Evolutionary conservation across 2,797 vertebrate species (phyloP).

Genomic region (Aplochiton taeniatus): DNA sequence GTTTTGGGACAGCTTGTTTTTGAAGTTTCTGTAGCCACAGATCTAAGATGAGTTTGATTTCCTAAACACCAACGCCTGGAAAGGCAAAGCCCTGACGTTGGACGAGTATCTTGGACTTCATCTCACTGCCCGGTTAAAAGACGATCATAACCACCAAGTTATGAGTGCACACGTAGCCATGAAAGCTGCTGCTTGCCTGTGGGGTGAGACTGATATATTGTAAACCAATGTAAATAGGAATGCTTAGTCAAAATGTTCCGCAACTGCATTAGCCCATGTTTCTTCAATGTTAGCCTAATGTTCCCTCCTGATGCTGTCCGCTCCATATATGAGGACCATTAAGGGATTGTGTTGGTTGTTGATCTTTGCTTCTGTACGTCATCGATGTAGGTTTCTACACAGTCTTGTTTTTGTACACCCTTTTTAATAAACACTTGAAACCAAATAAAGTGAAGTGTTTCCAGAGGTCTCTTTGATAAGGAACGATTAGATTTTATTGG

Average conservation of each 20-base stretch:
- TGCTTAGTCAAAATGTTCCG: slow-evolving; percentile 33
- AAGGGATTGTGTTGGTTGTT: slow-evolving; percentile 22
- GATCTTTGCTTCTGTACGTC: slow-evolving; percentile 44
- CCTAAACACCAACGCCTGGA: neutral
- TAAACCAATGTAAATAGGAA: slow-evolving; percentile 40
- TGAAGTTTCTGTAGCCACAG: slow-evolving; percentile 5
- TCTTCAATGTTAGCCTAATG: slow-evolving; percentile 14
- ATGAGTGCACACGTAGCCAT: slow-evolving; percentile 28
- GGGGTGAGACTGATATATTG: slow-evolving; percentile 16
- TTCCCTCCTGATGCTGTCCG: neutral
- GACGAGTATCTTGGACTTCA: neutral
- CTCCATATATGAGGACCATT: slow-evolving; percentile 2
- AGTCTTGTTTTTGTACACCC: slow-evolving; percentile 64
- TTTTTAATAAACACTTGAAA: slow-evolving; percentile 76
- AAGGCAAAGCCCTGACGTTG: neutral
- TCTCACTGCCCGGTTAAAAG: neutral
- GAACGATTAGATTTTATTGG: too few species aligned
- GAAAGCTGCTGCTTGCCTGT: slow-evolving; percentile 23
- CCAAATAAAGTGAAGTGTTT: slow-evolving; percentile 9
- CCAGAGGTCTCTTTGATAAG: neutral
- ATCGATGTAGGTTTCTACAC: slow-evolving; percentile 57
- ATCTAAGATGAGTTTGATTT: neutral
- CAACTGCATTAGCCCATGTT: slow-evolving; percentile 13
- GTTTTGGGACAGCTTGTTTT: neutral
- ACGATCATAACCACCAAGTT: slow-evolving; percentile 12